Evolutionary conservation across 2,113 vertebrate genomes (phyloP).

Genomic region (Tragelaphus scriptus): DNA sequence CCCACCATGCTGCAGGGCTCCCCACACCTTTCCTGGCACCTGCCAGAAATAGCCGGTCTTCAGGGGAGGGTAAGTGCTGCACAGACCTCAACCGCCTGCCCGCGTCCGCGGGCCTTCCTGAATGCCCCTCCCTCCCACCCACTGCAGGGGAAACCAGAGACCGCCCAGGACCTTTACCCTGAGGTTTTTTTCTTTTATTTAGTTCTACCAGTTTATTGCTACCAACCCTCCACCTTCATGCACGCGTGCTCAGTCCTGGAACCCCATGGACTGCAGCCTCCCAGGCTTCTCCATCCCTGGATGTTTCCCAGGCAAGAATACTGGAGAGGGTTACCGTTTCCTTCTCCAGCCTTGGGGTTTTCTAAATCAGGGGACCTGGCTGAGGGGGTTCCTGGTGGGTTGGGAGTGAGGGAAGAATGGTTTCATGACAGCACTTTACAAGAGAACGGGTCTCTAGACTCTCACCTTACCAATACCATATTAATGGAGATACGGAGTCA

Average conservation of each 20-base stretch:
- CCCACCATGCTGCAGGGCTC: rapidly evolving
- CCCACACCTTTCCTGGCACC: rapidly evolving
- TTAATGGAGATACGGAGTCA: rapidly evolving
- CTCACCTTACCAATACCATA: rapidly evolving
- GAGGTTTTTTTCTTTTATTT: not conserved
- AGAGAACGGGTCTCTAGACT: no score
- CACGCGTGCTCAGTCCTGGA: rapidly evolving
- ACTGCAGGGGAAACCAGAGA: rapidly evolving
- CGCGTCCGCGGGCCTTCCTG: rapidly evolving
- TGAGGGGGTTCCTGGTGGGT: not conserved
- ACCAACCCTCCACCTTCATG: not conserved
- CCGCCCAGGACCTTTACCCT: rapidly evolving
- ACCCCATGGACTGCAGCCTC: not conserved
- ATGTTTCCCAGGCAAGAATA: not conserved
- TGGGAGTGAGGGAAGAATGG: not conserved
- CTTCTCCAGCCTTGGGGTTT: not conserved
- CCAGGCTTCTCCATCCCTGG: not conserved
- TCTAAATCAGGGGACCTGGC: not conserved
- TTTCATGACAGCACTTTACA: not conserved
- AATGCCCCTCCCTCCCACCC: rapidly evolving
- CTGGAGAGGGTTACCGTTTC: not conserved
- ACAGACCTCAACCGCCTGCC: not conserved
- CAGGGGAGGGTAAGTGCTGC: not conserved
- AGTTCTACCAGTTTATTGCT: not conserved
- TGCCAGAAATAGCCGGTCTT: not conserved